Evolutionary conservation across 2,888 invertebrate species (phyloP).

Genomic region (Hermaeophaga mercurialis): DNA sequence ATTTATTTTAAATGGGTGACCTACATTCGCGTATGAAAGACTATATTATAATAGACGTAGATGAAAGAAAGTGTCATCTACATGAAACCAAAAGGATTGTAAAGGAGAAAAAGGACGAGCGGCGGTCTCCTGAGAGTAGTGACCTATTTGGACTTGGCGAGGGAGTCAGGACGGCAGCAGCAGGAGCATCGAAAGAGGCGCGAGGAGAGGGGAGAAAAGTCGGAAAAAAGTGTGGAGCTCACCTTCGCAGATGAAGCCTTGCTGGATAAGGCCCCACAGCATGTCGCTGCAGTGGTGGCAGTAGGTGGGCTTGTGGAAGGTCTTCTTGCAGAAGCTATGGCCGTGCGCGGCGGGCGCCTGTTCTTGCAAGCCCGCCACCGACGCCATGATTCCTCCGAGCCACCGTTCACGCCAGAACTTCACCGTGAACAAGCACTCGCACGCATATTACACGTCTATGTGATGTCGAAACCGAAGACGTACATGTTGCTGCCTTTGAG

Average conservation of each 20-base stretch:
- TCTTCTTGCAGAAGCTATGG: conserved; percentile 99
- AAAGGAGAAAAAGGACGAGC: background rate
- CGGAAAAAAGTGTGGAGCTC: conserved; percentile 49
- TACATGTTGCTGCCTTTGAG: conserved; percentile 58
- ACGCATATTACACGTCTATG: conserved; percentile 63
- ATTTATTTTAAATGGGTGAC: conserved; percentile 5
- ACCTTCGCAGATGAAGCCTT: conserved; percentile 99
- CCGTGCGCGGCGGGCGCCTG: conserved; percentile 73
- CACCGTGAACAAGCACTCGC: conserved; percentile 62
- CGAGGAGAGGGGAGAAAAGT: conserved; percentile 5
- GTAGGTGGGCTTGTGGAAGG: conserved; percentile 99
- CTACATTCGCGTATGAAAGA: conserved; percentile 2
- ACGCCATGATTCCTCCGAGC: conserved; percentile 64
- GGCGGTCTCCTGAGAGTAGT: conserved; percentile 22
- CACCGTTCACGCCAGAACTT: conserved; percentile 67
- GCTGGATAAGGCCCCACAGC: conserved; percentile 99
- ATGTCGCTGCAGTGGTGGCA: conserved; percentile 99
- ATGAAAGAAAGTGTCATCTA: background rate
- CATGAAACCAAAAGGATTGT: background rate
- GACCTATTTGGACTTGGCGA: conserved; percentile 34
- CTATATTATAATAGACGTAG: too few species aligned
- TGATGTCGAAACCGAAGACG: conserved; percentile 65
- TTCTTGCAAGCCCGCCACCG: conserved; percentile 55
- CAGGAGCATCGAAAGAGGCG: conserved; percentile 18
- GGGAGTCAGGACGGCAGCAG: conserved; percentile 26